Conservation (phyloP, 1,140 invertebrate genomes). For the Bacillus rossius region DNA sequence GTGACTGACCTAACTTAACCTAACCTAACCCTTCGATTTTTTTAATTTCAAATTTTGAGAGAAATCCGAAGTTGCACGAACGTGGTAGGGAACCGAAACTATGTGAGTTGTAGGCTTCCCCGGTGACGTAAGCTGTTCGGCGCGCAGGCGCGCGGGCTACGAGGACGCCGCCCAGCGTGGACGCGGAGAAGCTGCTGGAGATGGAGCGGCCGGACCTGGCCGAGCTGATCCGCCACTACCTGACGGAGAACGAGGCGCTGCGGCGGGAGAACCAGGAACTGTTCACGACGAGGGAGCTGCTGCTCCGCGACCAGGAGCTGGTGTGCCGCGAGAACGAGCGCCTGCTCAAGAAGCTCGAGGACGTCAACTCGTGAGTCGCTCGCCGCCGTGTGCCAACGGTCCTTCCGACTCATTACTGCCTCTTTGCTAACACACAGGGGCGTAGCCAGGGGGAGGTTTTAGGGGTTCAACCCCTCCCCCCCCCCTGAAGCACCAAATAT, state of each 20-base stretch:
- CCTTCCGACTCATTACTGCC: too few species aligned
- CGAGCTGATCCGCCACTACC: conserved; percentile 69
- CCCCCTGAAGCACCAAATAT: too few species aligned
- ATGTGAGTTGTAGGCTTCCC: too few species aligned
- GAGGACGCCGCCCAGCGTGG: conserved; percentile 51
- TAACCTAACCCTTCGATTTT: too few species aligned
- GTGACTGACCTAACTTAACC: too few species aligned
- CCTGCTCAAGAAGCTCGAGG: conserved; percentile 79
- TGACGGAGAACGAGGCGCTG: conserved; percentile 81
- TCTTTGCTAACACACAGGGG: too few species aligned
- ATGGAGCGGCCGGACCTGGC: conserved; percentile 63
- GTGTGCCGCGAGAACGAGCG: conserved; percentile 88
- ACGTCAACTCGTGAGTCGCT: conserved; percentile 70
- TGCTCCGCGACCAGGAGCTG: conserved; percentile 82
- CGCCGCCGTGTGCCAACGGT: background rate
- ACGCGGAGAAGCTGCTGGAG: conserved; percentile 63
- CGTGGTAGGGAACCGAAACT: too few species aligned
- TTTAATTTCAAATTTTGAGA: too few species aligned
- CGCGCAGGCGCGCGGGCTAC: conserved; percentile 31
- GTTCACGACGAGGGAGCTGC: conserved; percentile 68
- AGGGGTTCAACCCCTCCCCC: too few species aligned
- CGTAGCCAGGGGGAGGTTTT: too few species aligned
- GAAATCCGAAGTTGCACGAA: too few species aligned
- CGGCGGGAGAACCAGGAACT: conserved; percentile 83
- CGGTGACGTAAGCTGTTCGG: too few species aligned